Evolutionary conservation across 2,113 vertebrate genomes (phyloP), one percentile per base, ranked within the genome.

Genomic region (Atherinomorus stipes): DNA sequence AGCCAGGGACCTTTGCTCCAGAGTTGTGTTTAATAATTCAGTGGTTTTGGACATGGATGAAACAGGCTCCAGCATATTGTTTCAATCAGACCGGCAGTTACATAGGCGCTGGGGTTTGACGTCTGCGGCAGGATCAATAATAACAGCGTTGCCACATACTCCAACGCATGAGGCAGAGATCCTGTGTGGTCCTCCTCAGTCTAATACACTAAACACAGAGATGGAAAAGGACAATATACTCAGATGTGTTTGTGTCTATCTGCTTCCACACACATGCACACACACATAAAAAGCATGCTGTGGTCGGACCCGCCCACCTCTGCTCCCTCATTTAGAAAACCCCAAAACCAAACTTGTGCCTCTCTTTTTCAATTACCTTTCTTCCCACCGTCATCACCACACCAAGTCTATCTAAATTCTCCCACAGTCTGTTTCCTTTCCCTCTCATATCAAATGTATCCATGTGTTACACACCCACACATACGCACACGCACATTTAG

Each of bases 21-120:
- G 78, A 78, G 82, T 84, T 78, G 90, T 81, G 83, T 92, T 93
- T 90, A 90, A 92, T 92, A 90, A 91, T 90, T 89, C 86, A 88
- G 76, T 45, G 85, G 79, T 72, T 67, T 89, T 92, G 90, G 90
- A 88, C 87, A 71, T 47, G 75, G 90, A 93, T 91, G 87, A 93
- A 91, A 90, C 81, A 12, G 76, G 37, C 82, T 63, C 40, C 63
- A 50, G 81, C 91, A 91, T 89, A 90, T 88, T 93, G 91, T 92
- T 93, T 92, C 58, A 91, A 94, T 94, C 90, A 92, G 82, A 72
- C 60, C 68, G 44, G 85, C 83, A 88, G 88, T 89, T 80, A 83
- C 90, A 88, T 73, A 68, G 83, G 83, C 84, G 85, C 88, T 90
- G 67, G 73, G 86, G 80, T 86, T 85, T 90, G 83, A 91, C 82